Evolutionary conservation across 2,797 vertebrate species (phyloP).

Genomic region (Sus cebifrons): DNA sequence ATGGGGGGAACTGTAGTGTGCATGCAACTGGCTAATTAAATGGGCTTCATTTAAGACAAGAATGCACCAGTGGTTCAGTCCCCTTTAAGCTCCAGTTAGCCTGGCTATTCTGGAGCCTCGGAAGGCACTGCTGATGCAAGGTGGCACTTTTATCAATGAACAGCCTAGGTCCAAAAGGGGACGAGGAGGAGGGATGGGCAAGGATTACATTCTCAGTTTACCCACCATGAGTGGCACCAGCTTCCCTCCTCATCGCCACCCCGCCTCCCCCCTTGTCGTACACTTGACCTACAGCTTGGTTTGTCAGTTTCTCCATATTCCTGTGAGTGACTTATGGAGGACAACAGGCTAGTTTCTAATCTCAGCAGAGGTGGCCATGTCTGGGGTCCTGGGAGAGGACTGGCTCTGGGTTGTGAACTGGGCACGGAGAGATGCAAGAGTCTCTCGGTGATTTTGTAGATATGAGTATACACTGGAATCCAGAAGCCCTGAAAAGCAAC

Average conservation of each 20-base stretch:
- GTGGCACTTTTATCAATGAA: background rate
- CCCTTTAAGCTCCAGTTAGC: background rate
- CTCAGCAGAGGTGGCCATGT: background rate
- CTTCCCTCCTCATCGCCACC: background rate
- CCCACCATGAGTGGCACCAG: accelerated
- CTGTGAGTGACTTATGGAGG: background rate
- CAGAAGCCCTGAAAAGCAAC: background rate
- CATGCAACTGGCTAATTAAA: background rate
- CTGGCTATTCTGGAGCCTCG: background rate
- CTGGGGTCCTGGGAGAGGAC: background rate
- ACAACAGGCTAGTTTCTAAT: too few species aligned
- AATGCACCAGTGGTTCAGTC: background rate
- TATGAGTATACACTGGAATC: background rate
- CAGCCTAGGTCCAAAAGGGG: background rate
- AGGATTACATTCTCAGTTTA: accelerated
- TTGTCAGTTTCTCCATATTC: background rate
- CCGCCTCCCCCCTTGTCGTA: background rate
- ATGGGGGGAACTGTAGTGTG: background rate
- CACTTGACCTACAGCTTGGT: background rate
- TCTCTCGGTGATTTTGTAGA: background rate
- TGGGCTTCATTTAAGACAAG: background rate
- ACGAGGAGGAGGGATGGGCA: background rate
- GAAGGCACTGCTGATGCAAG: background rate
- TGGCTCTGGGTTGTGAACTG: too few species aligned
- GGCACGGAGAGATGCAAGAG: background rate